Base-by-base conservation (phyloP, 2,113 vertebrate genomes). In the Malurus elegans region DNA sequence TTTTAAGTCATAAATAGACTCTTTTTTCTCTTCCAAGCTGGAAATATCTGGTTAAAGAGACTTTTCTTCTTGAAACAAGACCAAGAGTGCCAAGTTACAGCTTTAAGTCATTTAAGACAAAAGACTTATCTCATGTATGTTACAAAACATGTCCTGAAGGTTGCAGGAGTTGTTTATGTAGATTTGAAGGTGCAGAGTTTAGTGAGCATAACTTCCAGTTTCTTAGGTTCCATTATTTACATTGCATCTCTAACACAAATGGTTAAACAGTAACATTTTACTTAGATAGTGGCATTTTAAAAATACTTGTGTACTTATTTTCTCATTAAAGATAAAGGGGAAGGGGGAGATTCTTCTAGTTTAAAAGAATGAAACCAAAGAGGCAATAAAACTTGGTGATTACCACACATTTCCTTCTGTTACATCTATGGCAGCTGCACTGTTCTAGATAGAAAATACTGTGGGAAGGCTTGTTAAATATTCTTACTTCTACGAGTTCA, bases 1-100 rank as follows among this genome's bases (percentile, higher is more conserved):
- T 72, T 31, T 58, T 4, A 58, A 88, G 42, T 72, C 66, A 69
- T 57, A 61, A 93, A 76, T 61, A 85, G 19, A 57, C 61, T 86
- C 5, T 62, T 36, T 42, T 74, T 66, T 29, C 18, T 82, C 24
- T 72, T 91, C 47, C 24, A 66, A 91, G 31, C 12, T 90, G 45
- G 62, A 94, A 94, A 76, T 79, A 44, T 47, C 54, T 96, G 90
- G 66, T 76, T 71, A 53, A 95, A 89, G 44, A 57, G 86, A 92
- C 51, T 70, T 93, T 95, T 84, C 19, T 40, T 65, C 45, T 90
- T 91, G 57, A 86, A 86, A 79, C 38, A 80, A 34, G 36, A 32
- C 62, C 47, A 47, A 48, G 32, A 18, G 19, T 74, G 54, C 88
- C 21, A 5, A n/a, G 38, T 84, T 84, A 93, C 18, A 15, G 21